Base-by-base conservation (phyloP, 2,797 vertebrate genomes). In the Pipistrellus pipistrellus region DNA sequence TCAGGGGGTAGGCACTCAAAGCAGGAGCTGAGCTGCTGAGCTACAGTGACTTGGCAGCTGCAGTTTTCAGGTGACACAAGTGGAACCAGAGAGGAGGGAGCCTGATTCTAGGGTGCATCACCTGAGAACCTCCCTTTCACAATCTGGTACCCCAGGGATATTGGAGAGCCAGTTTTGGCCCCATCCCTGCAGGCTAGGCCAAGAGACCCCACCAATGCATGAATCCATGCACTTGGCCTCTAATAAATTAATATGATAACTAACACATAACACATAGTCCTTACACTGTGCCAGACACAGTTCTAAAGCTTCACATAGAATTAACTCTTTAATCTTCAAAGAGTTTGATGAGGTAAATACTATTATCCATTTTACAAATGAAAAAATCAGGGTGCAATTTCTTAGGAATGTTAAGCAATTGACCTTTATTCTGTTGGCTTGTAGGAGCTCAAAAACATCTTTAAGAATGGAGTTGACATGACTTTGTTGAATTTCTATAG, bases 371-470 rank as follows among this genome's bases (percentile, higher is more conserved):
- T 85, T 91, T 82, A 41, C 9, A 86, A 73, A 55, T 30, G 23
- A 93, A n/a, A 88, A 90, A 93, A 62, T 21, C 14, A 83, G 44
- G 3, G 30, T 27, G 25, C 30, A 73, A 6, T 69, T 89, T 89
- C 13, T 90, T 84, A 59, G 57, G 35, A 95, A 81, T n/a, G 14
- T 25, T 55, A 84, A 84, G 32, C 38, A 59, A n/a, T 41, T 90
- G 71, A 18, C 6, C 18, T 90, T 78, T 72, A 69, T 44, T 91
- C 6, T 72, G 0, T 32, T 18, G 20, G 41, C 8, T 85, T 46
- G 48, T 53, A 76, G 44, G 84, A 64, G n/a, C 9, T 73, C 64
- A 53, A 68, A 96, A 68, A 71, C 77, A 66, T 62, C 88, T 23
- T 68, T 94, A 25, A 59, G 57, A 95, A 51, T 13, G 20, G n/a